These are phyloP conservation scores for Melanargia galathea DNA, from an alignment of 2,888 invertebrate genomes.

Conservation along the genomic window DNA sequence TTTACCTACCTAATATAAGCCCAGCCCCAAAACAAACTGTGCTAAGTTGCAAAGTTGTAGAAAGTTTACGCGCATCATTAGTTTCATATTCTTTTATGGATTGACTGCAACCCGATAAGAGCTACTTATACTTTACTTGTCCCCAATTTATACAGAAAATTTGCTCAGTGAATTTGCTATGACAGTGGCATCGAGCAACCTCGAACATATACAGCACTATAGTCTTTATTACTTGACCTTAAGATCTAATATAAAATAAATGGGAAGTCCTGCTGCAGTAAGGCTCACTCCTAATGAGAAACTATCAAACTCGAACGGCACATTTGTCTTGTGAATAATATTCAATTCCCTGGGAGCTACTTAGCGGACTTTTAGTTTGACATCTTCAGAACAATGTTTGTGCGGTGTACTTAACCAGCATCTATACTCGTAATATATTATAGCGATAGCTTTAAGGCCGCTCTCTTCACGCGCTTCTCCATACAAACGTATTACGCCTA, in stretches of 20 bases:
- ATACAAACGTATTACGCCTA: too few species aligned
- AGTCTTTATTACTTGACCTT: slow-evolving; percentile 12
- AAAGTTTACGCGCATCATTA: slow-evolving; percentile 20
- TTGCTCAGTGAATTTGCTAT: slow-evolving; percentile 49
- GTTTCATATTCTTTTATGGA: slow-evolving; percentile 36
- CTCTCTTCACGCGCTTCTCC: too few species aligned
- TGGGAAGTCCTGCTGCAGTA: slow-evolving; percentile 30
- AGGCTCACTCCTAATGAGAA: slow-evolving; percentile 64
- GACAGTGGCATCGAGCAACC: not conserved
- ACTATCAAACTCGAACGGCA: slow-evolving; percentile 72
- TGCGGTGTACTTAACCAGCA: slow-evolving; percentile 4
- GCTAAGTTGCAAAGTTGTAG: not conserved
- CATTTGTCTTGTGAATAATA: slow-evolving; percentile 75
- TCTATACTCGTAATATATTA: not conserved
- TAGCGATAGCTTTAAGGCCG: not conserved
- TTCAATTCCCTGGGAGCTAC: slow-evolving; percentile 61
- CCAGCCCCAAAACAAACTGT: not conserved
- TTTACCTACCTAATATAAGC: not conserved
- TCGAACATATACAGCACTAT: slow-evolving; percentile 11
- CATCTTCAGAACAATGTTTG: slow-evolving; percentile 25
- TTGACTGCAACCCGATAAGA: slow-evolving; percentile 31
- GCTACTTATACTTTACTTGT: slow-evolving; percentile 40
- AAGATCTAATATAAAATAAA: slow-evolving; percentile 21
- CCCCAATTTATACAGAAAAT: slow-evolving; percentile 52
- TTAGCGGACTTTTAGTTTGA: slow-evolving; percentile 40